These are phyloP conservation scores for Rhorus exstirpatorius DNA, from an alignment of 2,888 invertebrate species.

Conservation along the genomic window DNA sequence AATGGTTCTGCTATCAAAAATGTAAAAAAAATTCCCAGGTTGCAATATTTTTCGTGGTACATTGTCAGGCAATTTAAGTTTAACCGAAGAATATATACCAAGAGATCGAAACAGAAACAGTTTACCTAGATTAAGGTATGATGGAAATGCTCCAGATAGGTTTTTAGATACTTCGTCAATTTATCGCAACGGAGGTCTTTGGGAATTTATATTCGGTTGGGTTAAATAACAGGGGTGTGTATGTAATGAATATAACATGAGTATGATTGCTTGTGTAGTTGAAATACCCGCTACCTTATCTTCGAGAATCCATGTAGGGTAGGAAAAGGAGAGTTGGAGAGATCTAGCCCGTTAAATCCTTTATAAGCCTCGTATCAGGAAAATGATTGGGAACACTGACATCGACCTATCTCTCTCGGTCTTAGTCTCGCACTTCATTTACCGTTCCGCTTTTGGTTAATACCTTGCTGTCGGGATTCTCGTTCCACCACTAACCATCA, in stretches of 20 bases:
- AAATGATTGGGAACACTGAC: conserved; percentile 73
- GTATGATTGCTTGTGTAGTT: conserved; percentile 80
- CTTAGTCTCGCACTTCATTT: conserved; percentile 48
- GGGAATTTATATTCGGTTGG: conserved; percentile 71
- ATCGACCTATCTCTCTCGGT: conserved; percentile 20
- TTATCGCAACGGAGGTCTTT: conserved; percentile 37
- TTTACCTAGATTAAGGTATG: neutral
- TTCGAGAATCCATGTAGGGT: conserved; percentile 22
- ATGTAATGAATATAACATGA: conserved; percentile 75
- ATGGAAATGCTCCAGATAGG: neutral
- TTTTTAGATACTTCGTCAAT: neutral
- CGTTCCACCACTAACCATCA: conserved; percentile 43
- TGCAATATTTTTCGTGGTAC: no score
- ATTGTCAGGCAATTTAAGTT: no score
- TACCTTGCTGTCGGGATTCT: conserved; percentile 44
- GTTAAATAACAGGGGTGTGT: conserved; percentile 54
- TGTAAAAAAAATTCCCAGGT: no score
- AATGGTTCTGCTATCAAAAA: no score
- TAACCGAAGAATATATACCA: no score
- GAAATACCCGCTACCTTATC: conserved; percentile 75
- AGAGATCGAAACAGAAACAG: no score
- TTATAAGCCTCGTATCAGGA: conserved; percentile 75
- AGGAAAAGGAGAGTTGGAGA: conserved; percentile 27
- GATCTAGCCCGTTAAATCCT: conserved; percentile 71
- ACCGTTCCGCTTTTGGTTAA: conserved; percentile 56